Percentiles rank a stretch among this genome's conserved stretches.
phyloP scores from a whole-genome alignment of 1,140 invertebrate species.

The Phymastichus coffea region DNA sequence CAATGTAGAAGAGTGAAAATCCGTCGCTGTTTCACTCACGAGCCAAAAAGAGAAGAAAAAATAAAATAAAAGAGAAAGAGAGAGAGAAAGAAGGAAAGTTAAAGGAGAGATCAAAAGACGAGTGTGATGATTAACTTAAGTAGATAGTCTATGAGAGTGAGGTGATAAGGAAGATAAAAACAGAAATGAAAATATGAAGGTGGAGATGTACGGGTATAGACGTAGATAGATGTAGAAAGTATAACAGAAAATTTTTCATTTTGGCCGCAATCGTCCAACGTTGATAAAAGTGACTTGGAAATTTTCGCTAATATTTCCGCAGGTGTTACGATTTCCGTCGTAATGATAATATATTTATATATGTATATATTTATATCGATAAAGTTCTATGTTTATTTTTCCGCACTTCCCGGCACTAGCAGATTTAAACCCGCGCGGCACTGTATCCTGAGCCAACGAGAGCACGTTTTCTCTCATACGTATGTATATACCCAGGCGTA shows the following conservation, averaged over 20 bases:
- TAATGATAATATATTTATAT: not conserved
- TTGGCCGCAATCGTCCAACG: not conserved
- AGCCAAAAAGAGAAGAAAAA: not conserved
- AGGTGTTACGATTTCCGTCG: not conserved
- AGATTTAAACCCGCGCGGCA: no score
- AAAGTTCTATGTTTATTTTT: constrained; percentile 14
- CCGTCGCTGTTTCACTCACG: not conserved
- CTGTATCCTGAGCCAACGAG: no score
- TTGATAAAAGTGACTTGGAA: constrained; percentile 3
- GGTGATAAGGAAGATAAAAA: constrained; percentile 2
- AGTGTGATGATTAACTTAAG: no score
- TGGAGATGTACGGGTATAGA: no score
- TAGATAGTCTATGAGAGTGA: no score
- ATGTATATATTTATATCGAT: not conserved
- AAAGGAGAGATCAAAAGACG: no score
- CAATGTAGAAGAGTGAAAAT: constrained; percentile 8
- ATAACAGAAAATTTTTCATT: constrained; percentile 7
- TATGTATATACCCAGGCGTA: no score
- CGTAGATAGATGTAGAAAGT: constrained; percentile 10
- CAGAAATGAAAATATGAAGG: no score
- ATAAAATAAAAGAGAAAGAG: not conserved
- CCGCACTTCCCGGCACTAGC: constrained; percentile 20
- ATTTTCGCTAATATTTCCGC: not conserved
- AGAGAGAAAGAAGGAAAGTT: not conserved
- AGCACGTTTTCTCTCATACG: no score